Conservation (phyloP, 2,113 vertebrate species). For the Paralichthys olivaceus region DNA sequence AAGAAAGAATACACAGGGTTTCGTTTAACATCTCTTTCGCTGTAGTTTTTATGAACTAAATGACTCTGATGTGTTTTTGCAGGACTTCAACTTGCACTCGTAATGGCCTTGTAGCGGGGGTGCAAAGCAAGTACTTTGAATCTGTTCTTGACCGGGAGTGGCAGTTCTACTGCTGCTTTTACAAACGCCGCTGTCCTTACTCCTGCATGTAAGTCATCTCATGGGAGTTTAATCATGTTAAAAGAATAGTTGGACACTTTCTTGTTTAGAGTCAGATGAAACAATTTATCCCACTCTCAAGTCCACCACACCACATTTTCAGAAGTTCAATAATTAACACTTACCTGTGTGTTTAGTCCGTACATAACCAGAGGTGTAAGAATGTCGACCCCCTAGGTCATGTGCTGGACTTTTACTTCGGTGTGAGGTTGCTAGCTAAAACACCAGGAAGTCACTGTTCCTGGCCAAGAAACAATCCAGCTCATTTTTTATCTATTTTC, state of each 20-base stretch:
- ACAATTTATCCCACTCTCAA: too few species aligned
- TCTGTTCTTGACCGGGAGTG: slow-evolving; percentile 95
- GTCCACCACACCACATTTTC: too few species aligned
- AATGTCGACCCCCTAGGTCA: too few species aligned
- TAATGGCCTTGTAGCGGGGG: slow-evolving; percentile 93
- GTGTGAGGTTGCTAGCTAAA: too few species aligned
- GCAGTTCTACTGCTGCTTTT: slow-evolving; percentile 98
- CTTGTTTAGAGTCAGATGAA: too few species aligned
- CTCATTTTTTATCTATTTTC: too few species aligned
- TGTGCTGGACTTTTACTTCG: too few species aligned
- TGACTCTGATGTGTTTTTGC: slow-evolving; percentile 47
- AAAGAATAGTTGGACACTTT: not conserved
- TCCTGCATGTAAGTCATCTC: slow-evolving; percentile 90
- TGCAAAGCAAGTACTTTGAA: slow-evolving; percentile 96
- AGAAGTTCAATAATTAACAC: too few species aligned
- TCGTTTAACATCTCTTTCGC: not conserved
- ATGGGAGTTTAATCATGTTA: not conserved
- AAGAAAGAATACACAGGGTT: not conserved
- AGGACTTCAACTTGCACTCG: slow-evolving; percentile 95
- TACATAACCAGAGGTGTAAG: too few species aligned
- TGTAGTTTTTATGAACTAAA: not conserved
- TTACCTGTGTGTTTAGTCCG: too few species aligned
- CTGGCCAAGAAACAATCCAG: too few species aligned
- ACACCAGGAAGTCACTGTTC: too few species aligned
- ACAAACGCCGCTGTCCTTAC: slow-evolving; percentile 90